A percentile compares a stretch with the other conserved stretches of the same genome.
phyloP scores from a whole-genome alignment of 1,140 invertebrate species.

The Drosophila oshimai region DNA sequence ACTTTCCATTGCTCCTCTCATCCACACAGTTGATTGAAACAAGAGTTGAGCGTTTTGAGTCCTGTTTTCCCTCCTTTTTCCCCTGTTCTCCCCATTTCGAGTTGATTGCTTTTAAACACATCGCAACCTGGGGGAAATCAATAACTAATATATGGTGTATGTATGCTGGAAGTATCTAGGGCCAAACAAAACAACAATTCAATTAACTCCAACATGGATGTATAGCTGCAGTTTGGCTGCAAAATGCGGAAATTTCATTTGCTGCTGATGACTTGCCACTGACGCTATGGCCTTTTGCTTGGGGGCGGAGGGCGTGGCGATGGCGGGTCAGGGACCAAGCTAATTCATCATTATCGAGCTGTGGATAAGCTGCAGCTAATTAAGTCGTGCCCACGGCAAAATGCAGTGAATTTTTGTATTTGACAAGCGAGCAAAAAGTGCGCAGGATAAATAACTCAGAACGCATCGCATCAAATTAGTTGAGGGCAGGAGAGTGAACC shows the following conservation, averaged over 20 bases:
- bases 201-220: constrained; percentile 59
- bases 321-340: not conserved
- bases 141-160: constrained; percentile 47
- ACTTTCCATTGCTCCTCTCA: not conserved
- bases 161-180: constrained; percentile 14
- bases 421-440: not conserved
- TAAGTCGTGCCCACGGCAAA: not conserved
- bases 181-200: constrained; percentile 53
- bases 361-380: constrained; percentile 28
- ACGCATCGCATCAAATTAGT: not conserved
- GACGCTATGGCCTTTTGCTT: not conserved
- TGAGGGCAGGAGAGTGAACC: not conserved
- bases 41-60: not conserved
- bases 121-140: constrained; percentile 48
- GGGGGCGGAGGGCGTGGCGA: not conserved
- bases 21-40: constrained; percentile 17
- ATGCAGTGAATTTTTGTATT: constrained; percentile 10
- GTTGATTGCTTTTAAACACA: constrained; percentile 6
- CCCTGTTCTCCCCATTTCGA: constrained; percentile 6
- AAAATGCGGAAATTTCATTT: constrained; percentile 37
- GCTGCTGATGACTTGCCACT: not conserved
- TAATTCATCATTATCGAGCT: constrained; percentile 18
- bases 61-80: not conserved
- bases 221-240: constrained; percentile 6
- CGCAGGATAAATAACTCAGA: not conserved